A percentile compares a stretch with the other conserved stretches of the same genome.
These are phyloP conservation scores for Neopelma chrysocephalum DNA, from an alignment of 2,797 vertebrate species.

Conservation along the genomic window DNA sequence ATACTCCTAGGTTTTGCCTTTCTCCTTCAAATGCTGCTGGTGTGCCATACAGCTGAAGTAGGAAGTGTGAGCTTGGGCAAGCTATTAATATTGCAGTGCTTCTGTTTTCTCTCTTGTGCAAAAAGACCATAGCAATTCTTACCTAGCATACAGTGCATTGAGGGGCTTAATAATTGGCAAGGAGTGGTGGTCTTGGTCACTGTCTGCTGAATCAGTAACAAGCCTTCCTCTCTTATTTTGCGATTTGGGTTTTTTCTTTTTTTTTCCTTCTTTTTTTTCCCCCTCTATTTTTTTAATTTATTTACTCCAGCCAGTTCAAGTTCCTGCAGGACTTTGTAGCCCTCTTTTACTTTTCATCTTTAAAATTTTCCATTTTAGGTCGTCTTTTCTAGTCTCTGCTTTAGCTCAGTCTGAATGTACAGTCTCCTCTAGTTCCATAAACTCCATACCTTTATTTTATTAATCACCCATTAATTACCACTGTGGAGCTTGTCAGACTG, in stretches of 20 bases:
- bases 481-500: background rate
- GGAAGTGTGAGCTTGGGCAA: background rate
- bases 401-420: background rate
- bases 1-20: background rate
- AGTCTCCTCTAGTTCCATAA: background rate
- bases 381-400: background rate
- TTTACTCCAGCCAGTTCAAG: background rate
- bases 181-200: background rate
- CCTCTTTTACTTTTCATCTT: background rate
- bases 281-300: accelerated
- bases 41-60: background rate
- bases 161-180: background rate
- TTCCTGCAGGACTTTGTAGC: background rate
- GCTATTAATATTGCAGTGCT: background rate
- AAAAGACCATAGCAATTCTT: background rate
- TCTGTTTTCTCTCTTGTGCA: background rate
- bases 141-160: background rate
- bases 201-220: background rate
- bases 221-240: background rate
- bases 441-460: background rate
- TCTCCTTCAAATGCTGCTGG: background rate
- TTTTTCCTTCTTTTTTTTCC: accelerated
- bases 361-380: background rate
- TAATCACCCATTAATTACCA: background rate
- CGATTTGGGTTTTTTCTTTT: background rate